Percentiles rank a stretch among this genome's conserved stretches.
phyloP scores from a whole-genome alignment of 2,113 vertebrate species.

The Kryptolebias marmoratus region DNA sequence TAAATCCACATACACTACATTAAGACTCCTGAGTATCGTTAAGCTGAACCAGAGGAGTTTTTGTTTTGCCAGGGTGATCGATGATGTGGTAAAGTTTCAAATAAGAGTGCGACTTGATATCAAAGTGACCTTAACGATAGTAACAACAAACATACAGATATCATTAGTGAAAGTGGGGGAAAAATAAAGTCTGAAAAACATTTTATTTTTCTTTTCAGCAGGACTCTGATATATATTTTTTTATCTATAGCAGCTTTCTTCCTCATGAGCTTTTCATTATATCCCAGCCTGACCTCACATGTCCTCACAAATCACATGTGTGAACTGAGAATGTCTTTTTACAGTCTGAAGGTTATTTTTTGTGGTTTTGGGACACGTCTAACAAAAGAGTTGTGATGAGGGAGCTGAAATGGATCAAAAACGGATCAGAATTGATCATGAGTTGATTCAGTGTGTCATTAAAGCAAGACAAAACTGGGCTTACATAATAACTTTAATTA shows the following conservation, averaged over 20 bases:
- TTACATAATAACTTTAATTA: neutral
- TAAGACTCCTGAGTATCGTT: neutral
- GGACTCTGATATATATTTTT: constrained; percentile 13
- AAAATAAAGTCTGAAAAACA: constrained; percentile 1
- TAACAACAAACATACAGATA: constrained; percentile 6
- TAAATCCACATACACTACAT: neutral
- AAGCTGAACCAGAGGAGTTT: constrained; percentile 7
- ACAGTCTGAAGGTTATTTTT: neutral
- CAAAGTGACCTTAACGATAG: constrained; percentile 14
- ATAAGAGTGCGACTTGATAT: constrained; percentile 27
- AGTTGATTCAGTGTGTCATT: constrained; percentile 19
- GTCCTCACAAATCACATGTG: neutral
- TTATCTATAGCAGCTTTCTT: constrained; percentile 4
- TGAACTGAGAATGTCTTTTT: constrained; percentile 9
- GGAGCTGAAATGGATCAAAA: constrained; percentile 13
- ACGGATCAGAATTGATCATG: constrained; percentile 16
- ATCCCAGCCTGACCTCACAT: constrained; percentile 26
- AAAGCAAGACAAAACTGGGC: neutral
- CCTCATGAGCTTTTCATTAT: constrained; percentile 21
- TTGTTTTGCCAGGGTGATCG: constrained; percentile 5
- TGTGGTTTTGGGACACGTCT: constrained; percentile 27
- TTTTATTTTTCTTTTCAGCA: neutral
- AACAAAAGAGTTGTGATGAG: constrained; percentile 2
- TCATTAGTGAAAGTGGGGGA: neutral
- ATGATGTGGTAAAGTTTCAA: constrained; percentile 6